A percentile compares a stretch with the other conserved stretches of the same genome.
Evolutionary conservation across 2,888 invertebrate genomes (phyloP).

Genomic region (Melinaea menophilus): DNA sequence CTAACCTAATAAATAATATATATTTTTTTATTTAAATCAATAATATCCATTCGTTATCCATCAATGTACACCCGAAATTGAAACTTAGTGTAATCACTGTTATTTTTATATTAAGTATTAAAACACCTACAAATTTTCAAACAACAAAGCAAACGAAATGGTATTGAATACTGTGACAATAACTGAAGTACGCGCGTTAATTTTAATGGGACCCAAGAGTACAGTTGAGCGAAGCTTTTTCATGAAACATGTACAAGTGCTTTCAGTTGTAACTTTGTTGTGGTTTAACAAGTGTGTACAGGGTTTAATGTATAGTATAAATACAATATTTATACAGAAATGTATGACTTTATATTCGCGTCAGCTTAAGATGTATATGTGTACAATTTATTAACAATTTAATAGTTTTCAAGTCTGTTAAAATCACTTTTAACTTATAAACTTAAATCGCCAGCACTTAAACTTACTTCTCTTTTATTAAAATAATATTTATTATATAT

Average conservation of each 20-base stretch:
- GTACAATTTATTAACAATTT: too few relatives aligned
- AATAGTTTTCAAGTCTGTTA: too few relatives aligned
- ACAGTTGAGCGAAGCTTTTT: slow-evolving; percentile 17
- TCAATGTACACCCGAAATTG: too few relatives aligned
- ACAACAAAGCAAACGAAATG: neutral
- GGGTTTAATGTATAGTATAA: neutral
- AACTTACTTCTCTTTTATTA: too few relatives aligned
- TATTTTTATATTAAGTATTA: neutral
- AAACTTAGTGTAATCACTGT: too few relatives aligned
- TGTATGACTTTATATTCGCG: neutral
- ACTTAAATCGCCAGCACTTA: too few relatives aligned
- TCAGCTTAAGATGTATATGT: too few relatives aligned
- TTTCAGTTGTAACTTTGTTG: neutral
- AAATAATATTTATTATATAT: too few relatives aligned
- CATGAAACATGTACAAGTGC: slow-evolving; percentile 15
- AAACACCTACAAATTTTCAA: neutral
- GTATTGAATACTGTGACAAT: slow-evolving; percentile 12
- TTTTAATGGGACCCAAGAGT: slow-evolving; percentile 17
- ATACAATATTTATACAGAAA: neutral
- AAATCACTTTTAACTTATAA: too few relatives aligned
- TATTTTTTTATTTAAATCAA: too few relatives aligned
- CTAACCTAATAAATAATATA: too few relatives aligned
- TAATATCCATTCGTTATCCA: too few relatives aligned
- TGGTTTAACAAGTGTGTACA: neutral
- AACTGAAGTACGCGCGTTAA: slow-evolving; percentile 14